These are phyloP conservation scores for Myanophis thanlyinensis DNA, from an alignment of 2,113 vertebrate species.

Conservation along the genomic window DNA sequence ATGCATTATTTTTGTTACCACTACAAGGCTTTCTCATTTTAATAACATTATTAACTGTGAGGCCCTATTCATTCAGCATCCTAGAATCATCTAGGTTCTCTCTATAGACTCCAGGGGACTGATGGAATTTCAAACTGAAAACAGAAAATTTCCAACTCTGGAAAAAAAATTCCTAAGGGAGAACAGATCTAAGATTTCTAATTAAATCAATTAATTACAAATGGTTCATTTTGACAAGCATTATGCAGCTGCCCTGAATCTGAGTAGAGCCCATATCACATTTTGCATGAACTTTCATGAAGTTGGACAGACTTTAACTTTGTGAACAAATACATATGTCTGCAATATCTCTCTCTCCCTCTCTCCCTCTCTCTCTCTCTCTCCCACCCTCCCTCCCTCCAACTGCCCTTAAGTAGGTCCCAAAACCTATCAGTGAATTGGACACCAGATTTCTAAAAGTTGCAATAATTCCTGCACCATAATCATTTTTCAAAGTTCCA, in stretches of 20 bases:
- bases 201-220: constrained; percentile 49
- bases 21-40: not conserved
- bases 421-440: not conserved
- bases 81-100: not conserved
- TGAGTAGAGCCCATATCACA: not conserved
- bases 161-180: constrained; percentile 6
- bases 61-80: not conserved
- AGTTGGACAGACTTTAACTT: not conserved
- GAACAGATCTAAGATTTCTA: constrained; percentile 37
- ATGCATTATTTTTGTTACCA: not conserved
- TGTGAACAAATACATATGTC: not conserved
- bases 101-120: not conserved
- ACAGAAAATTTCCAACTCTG: not conserved
- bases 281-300: too few species aligned
- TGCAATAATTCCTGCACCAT: not conserved
- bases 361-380: too few species aligned
- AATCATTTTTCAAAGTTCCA: not conserved
- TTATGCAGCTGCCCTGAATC: not conserved
- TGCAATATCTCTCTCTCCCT: not conserved
- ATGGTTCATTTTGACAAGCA: not conserved
- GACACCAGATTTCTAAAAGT: not conserved
- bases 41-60: not conserved
- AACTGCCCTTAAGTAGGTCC: not conserved
- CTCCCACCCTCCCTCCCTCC: too few species aligned
- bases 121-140: not conserved